Base-by-base conservation (phyloP, 2,113 vertebrate genomes). In the Campylorhamphus procurvoides region DNA sequence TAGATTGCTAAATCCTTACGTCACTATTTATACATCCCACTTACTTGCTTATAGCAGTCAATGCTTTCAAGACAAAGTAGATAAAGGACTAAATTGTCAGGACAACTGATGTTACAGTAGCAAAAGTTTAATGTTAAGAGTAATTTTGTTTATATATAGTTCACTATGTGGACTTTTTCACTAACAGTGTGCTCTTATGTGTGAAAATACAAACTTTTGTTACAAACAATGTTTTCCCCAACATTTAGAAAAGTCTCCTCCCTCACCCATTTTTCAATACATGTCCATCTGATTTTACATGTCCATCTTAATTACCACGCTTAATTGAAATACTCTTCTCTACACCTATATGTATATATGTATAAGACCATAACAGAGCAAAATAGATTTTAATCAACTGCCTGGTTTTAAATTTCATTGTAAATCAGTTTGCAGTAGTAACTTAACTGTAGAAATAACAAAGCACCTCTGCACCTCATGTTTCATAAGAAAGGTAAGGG, bases 341-440 rank as follows among this genome's bases (percentile, higher is more conserved):
- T 77, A 46, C 42, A 49, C n/a, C 10, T 72, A 77, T 92, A 83
- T 82, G 74, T 93, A 93, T 96, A 40, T 14, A 40, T 40, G 13
- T 14, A 93, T 90, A 69, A 79, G 87, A 42, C 18, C 55, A 59
- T 92, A 94, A 89, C 25, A 2, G 6, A 24, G 12, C 83, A 89
- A 82, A 87, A 74, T 44, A 83, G 47, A 69, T 81, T 84, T 46
- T 74, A 92, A 92, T 84, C 79, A 95, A 75, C 68, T 89, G 53
- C 44, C 17, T 28, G 6, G 66, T 94, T 96, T 84, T 80, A 42
- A 93, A 90, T 92, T 93, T 94, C 55, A 59, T 66, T 81, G 44
- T 73, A 93, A 97, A 97, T 95, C 90, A 96, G 94, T 97, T 74
- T 82, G 44, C 68, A 87, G 94, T 96, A 91, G 73, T 96, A 96